Conservation (phyloP, 1,140 invertebrate species). For the Camponotus pennsylvanicus region DNA sequence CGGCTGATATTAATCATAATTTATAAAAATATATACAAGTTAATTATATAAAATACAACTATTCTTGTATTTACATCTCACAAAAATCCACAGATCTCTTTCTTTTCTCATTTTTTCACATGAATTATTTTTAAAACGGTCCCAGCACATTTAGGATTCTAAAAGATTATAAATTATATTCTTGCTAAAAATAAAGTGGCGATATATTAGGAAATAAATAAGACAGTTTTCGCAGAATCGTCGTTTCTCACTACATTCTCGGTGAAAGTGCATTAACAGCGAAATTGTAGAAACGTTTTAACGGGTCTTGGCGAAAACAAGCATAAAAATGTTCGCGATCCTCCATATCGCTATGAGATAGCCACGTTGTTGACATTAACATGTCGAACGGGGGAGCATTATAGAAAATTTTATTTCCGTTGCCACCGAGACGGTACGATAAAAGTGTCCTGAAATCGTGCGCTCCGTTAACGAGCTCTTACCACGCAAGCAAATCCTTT, state of each 20-base stretch:
- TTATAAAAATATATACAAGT: neutral
- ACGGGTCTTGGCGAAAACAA: constrained; percentile 62
- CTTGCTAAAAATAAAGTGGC: neutral
- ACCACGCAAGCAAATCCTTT: constrained; percentile 75
- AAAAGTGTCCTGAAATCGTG: constrained; percentile 67
- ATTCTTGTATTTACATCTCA: neutral
- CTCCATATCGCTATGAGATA: constrained; percentile 14
- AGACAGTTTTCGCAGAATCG: neutral
- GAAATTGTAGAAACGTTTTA: constrained; percentile 71
- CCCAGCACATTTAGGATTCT: neutral
- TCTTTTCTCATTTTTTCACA: neutral
- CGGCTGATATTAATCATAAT: neutral
- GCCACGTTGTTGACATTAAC: constrained; percentile 56
- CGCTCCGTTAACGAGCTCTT: constrained; percentile 68
- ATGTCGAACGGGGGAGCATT: neutral
- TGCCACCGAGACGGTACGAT: constrained; percentile 24
- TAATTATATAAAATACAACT: constrained; percentile 19
- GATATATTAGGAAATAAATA: constrained; percentile 11
- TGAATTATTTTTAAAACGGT: neutral
- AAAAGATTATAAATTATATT: neutral
- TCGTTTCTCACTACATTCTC: neutral
- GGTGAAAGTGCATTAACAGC: constrained; percentile 56
- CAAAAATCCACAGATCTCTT: neutral
- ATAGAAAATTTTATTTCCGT: neutral
- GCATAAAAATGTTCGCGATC: constrained; percentile 57